Percentiles rank a stretch among this genome's conserved stretches.
Evolutionary conservation across 2,113 vertebrate genomes (phyloP).

Genomic region (Chascanopsetta lugubris): DNA sequence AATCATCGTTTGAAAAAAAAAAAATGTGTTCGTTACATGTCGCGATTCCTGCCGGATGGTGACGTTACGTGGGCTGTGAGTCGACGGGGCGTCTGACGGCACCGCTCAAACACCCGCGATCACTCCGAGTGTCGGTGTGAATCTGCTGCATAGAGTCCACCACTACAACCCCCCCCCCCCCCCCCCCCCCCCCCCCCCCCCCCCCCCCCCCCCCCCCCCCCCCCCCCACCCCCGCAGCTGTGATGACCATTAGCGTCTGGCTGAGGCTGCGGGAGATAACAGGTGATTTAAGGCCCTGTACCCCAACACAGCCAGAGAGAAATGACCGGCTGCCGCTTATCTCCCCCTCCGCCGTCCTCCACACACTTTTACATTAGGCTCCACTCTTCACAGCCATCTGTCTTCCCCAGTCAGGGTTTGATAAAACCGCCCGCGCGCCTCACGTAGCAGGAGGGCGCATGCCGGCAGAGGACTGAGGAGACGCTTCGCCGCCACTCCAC

Average conservation of each 20-base stretch:
- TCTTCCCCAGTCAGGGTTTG: conserved; percentile 78
- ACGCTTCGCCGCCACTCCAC: conserved; percentile 28
- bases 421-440: conserved; percentile 74
- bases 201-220: not conserved
- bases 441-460: conserved; percentile 48
- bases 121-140: conserved; percentile 26
- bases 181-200: conserved; percentile 1
- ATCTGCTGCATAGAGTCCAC: conserved; percentile 10
- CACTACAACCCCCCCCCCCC: conserved; percentile 12
- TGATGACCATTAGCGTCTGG: conserved; percentile 83
- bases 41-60: conserved; percentile 4
- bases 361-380: conserved; percentile 82
- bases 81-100: conserved; percentile 6
- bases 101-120: conserved; percentile 8
- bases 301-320: conserved; percentile 70
- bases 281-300: conserved; percentile 81
- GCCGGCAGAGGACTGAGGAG: conserved; percentile 47
- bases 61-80: conserved; percentile 42
- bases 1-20: not conserved
- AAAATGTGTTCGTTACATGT: not conserved
- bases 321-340: conserved; percentile 77
- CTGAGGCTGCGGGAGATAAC: conserved; percentile 82
- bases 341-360: conserved; percentile 72
- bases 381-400: conserved; percentile 78
- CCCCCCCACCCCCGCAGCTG: conserved; percentile 33